Conservation (phyloP, 1,140 invertebrate species). For the Drosophila paulistorum region DNA sequence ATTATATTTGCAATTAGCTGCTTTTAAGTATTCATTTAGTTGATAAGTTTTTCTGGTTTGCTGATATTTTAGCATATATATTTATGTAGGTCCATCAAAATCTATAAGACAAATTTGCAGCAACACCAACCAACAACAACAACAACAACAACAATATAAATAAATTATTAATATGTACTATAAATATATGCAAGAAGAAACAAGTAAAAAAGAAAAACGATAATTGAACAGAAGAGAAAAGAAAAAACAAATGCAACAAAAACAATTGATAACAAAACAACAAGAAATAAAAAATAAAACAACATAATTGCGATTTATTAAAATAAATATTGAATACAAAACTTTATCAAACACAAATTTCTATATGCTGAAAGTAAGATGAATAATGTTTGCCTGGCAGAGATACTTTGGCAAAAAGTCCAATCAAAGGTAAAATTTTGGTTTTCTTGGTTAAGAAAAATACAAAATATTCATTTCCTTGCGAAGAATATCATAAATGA, state of each 20-base stretch:
- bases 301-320: constrained; percentile 71
- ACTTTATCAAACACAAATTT: background rate
- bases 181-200: constrained; percentile 33
- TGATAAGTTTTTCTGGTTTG: constrained; percentile 43
- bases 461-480: too few relatives aligned
- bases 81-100: constrained; percentile 42
- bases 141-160: background rate
- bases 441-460: too few relatives aligned
- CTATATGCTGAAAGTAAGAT: too few relatives aligned
- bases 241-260: constrained; percentile 12
- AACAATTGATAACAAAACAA: constrained; percentile 31
- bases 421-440: too few relatives aligned
- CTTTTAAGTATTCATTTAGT: constrained; percentile 69
- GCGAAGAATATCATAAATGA: too few relatives aligned
- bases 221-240: constrained; percentile 26
- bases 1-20: constrained; percentile 18
- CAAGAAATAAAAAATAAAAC: constrained; percentile 49
- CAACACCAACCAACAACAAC: constrained; percentile 4
- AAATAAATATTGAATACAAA: constrained; percentile 78
- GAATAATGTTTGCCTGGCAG: too few relatives aligned
- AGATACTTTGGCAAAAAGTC: too few relatives aligned
- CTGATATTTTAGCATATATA: constrained; percentile 40
- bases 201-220: constrained; percentile 11
- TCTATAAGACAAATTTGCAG: constrained; percentile 23
- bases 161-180: constrained; percentile 22